These are phyloP conservation scores for Microchrysa polita DNA, from an alignment of 2,888 invertebrate genomes.

Conservation along the genomic window DNA sequence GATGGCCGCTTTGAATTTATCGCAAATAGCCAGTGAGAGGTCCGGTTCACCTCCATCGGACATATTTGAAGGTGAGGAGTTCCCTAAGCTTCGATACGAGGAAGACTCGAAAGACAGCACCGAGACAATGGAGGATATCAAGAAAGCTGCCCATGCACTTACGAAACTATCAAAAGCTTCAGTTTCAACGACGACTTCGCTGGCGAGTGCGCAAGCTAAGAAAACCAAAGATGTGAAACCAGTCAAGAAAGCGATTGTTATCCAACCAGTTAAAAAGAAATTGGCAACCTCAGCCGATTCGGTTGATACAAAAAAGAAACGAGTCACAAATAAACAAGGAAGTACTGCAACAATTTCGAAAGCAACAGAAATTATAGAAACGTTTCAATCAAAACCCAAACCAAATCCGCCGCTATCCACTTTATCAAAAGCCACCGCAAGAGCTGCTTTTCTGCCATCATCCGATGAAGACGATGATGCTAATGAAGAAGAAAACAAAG, in stretches of 20 bases:
- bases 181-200: background rate
- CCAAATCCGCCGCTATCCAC: background rate
- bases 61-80: constrained; percentile 13
- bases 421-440: background rate
- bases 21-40: constrained; percentile 54
- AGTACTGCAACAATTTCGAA: background rate
- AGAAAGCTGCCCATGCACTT: constrained; percentile 36
- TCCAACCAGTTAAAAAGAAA: background rate
- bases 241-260: background rate
- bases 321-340: background rate
- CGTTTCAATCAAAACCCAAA: background rate
- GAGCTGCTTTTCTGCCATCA: background rate
- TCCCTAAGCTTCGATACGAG: constrained; percentile 23
- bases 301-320: constrained; percentile 11
- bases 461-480: background rate
- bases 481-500: too few relatives aligned
- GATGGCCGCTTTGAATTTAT: constrained; percentile 59
- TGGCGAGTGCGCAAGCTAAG: background rate
- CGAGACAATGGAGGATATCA: constrained; percentile 36
- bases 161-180: constrained; percentile 31
- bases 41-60: constrained; percentile 14
- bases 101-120: constrained; percentile 43
- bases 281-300: background rate
- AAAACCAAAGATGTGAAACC: background rate
- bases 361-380: too few relatives aligned